phyloP scores from a whole-genome alignment of 1,140 invertebrate species.

The Leptopilina clavipes region DNA sequence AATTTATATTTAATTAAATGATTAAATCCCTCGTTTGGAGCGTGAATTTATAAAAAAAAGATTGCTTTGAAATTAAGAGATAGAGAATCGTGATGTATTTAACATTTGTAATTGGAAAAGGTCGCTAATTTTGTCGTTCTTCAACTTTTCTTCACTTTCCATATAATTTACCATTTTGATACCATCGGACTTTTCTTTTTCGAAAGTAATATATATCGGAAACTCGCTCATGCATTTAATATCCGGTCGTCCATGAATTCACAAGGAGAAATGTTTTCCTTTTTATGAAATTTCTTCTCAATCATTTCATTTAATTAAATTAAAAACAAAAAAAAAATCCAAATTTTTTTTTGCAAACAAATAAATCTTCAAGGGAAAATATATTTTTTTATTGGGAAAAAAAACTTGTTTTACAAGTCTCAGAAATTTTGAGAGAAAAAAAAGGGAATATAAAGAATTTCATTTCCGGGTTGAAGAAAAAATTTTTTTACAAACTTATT shows the following conservation, averaged over 20 bases:
- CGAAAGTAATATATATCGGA: constrained; percentile 26
- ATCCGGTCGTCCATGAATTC: constrained; percentile 28
- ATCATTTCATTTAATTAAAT: neutral
- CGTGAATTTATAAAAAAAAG: too few relatives aligned
- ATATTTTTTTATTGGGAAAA: too few relatives aligned
- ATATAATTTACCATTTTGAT: constrained; percentile 14
- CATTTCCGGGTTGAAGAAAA: too few relatives aligned
- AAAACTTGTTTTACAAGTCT: neutral
- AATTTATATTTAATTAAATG: neutral
- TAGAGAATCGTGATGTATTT: neutral
- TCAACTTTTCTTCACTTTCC: neutral
- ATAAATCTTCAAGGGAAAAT: too few relatives aligned
- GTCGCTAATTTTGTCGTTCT: neutral
- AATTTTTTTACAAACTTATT: neutral
- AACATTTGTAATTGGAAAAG: neutral
- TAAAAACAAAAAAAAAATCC: neutral
- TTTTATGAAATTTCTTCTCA: neutral
- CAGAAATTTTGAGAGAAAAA: too few relatives aligned
- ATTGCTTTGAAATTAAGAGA: neutral
- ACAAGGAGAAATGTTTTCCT: neutral
- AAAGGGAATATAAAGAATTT: too few relatives aligned
- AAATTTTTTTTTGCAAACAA: neutral
- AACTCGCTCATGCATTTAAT: constrained; percentile 16
- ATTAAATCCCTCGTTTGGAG: neutral
- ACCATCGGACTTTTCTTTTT: constrained; percentile 24